Conservation (phyloP, 2,113 vertebrate genomes). For the Opisthocomus hoazin region DNA sequence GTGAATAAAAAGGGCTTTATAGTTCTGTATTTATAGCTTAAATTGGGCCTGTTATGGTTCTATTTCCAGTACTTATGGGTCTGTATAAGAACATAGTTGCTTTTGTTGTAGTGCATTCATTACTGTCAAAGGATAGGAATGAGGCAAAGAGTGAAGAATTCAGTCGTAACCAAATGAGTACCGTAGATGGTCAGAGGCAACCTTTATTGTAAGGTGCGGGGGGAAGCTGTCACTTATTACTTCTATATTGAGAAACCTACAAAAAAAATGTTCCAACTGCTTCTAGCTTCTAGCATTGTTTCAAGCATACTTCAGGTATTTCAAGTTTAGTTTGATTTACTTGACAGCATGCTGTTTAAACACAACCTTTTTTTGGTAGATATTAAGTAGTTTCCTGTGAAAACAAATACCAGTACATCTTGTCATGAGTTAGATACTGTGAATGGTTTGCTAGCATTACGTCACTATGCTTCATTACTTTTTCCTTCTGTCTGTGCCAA, state of each 20-base stretch:
- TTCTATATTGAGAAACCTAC: background rate
- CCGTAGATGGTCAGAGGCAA: constrained; percentile 38
- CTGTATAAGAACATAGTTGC: background rate
- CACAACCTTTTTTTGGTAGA: background rate
- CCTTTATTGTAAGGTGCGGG: constrained; percentile 6
- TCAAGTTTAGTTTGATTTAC: background rate
- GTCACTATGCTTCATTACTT: background rate
- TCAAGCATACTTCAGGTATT: background rate
- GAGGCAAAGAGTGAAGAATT: constrained; percentile 12
- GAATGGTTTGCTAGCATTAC: constrained; percentile 5
- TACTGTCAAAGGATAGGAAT: constrained; percentile 19
- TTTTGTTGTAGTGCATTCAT: background rate
- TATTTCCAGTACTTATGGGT: background rate
- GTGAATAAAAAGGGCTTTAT: background rate
- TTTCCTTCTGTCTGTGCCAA: constrained; percentile 13
- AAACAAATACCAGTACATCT: background rate
- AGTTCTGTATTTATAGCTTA: background rate
- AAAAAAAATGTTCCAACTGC: background rate
- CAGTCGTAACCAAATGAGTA: background rate
- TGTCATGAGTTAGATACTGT: constrained; percentile 5
- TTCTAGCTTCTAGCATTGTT: background rate
- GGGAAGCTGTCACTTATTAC: background rate
- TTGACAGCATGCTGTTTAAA: background rate
- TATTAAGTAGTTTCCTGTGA: background rate
- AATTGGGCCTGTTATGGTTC: background rate